These are phyloP conservation scores for Drosophila maculinotata DNA, from an alignment of 2,888 invertebrate genomes.

Conservation along the genomic window DNA sequence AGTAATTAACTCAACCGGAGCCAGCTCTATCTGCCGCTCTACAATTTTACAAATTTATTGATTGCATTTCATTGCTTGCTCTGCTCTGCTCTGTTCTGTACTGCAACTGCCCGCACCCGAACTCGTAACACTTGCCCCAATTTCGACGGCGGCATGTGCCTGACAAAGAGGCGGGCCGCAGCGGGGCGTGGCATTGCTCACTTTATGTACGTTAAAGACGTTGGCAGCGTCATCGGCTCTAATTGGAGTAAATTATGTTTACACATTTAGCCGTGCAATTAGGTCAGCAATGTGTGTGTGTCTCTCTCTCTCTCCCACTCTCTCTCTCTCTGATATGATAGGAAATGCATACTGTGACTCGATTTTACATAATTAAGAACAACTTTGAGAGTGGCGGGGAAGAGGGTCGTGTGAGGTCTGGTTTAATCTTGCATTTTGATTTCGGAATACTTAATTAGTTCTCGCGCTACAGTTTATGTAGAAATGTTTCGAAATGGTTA, in stretches of 20 bases:
- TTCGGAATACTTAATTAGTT: conserved; percentile 66
- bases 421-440: conserved; percentile 46
- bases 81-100: conserved; percentile 26
- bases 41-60: conserved; percentile 46
- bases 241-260: conserved; percentile 78
- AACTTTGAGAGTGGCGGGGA: neutral
- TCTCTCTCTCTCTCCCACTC: conserved; percentile 3
- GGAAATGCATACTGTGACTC: conserved; percentile 53
- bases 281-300: conserved; percentile 51
- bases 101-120: conserved; percentile 1
- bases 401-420: conserved; percentile 60
- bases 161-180: conserved; percentile 23
- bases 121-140: conserved; percentile 58
- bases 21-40: conserved; percentile 18
- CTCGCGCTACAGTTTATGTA: conserved; percentile 46
- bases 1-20: conserved; percentile 37
- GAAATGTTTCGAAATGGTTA: conserved; percentile 32
- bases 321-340: conserved; percentile 52
- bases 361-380: conserved; percentile 66
- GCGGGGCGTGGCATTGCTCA: conserved; percentile 46
- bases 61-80: conserved; percentile 53
- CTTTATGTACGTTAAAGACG: conserved; percentile 32
- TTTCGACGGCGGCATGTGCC: conserved; percentile 49
- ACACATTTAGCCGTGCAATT: conserved; percentile 74
- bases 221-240: conserved; percentile 52